Evolutionary conservation across 2,888 invertebrate genomes (phyloP), one percentile per base, ranked within the genome.

Genomic region (Brachylomia viminalis): DNA sequence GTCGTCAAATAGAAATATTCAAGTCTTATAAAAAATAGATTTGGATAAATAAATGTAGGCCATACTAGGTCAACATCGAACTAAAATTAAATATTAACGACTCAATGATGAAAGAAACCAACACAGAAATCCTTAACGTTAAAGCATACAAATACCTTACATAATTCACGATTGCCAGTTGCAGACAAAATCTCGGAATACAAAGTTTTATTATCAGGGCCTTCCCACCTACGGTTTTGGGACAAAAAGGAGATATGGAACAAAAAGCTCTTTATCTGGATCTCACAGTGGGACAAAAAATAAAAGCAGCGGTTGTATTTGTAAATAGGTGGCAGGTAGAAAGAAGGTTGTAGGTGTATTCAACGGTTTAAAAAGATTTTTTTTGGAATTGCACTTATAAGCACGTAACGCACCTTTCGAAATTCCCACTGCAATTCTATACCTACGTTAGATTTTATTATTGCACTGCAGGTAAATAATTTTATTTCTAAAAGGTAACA

Each of bases 291-390:
- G 90, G 83, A 92, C 91, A 95, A 95, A 95, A 94, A 94, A 80
- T 81, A 49, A 82, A 92, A 92, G 90, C 92, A 93, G 93, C 92
- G 93, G 94, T 94, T 94, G 92, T 94, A 94, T 95, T 95, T 93
- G 94, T 96, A 95, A 95, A 96, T 94, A 93, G 92, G 92, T 90
- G 86, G 95, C 96, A 96, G 96, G 96, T 96, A 96, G 95, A 94
- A 91, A 96, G 95, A 94, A 91, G 94, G 92, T 95, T 94, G 95
- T 96, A 95, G 95, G 95, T 95, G 95, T 94, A 95, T 95, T 94
- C 93, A 94, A 90, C 90, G 90, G 90, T 92, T 86, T 83, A 87
- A 84, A 88, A 83, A 83, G 81, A 80, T 86, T 86, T 92, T 92
- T 91, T 92, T 77, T 67, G 77, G 78, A 76, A 88, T 88, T 83